Percentiles rank a stretch among this genome's conserved stretches.
Evolutionary conservation across 2,888 invertebrate genomes (phyloP).

Genomic region (Coelinius sp.): DNA sequence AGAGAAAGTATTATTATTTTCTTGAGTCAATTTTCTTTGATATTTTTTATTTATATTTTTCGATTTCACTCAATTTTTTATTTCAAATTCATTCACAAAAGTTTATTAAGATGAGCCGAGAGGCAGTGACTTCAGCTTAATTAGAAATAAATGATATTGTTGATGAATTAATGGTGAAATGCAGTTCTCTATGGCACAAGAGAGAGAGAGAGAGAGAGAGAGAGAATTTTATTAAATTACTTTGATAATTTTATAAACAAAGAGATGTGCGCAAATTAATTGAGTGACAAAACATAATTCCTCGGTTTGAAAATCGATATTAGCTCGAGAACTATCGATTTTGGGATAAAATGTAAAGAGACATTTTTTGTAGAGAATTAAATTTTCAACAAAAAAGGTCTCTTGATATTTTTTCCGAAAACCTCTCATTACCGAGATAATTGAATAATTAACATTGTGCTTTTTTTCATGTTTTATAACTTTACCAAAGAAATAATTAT

Average conservation of each 20-base stretch:
- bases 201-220: conserved; percentile 30
- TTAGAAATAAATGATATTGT: conserved; percentile 34
- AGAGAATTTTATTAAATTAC: conserved; percentile 14
- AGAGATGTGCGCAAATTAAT: neutral
- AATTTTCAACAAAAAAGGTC: neutral
- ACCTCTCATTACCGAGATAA: neutral
- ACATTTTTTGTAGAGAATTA: neutral
- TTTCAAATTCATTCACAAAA: neutral
- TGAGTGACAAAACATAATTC: neutral
- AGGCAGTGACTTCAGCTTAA: conserved; percentile 51
- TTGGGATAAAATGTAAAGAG: neutral
- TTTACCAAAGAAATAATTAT: neutral
- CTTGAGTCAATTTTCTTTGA: neutral
- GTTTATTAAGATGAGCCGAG: conserved; percentile 33
- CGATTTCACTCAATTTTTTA: conserved; percentile 4
- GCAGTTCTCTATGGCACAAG: conserved; percentile 44
- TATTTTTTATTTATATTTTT: neutral
- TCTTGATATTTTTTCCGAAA: neutral
- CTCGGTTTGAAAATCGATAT: neutral
- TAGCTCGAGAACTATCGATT: neutral
- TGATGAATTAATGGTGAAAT: conserved; percentile 10
- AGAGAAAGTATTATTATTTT: neutral
- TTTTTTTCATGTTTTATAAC: neutral
- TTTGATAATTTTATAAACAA: too few relatives aligned
- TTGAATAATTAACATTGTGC: neutral